Percentiles rank a stretch among this genome's conserved stretches.
These are phyloP conservation scores for Belgica antarctica DNA, from an alignment of 2,888 invertebrate species.

Conservation along the genomic window DNA sequence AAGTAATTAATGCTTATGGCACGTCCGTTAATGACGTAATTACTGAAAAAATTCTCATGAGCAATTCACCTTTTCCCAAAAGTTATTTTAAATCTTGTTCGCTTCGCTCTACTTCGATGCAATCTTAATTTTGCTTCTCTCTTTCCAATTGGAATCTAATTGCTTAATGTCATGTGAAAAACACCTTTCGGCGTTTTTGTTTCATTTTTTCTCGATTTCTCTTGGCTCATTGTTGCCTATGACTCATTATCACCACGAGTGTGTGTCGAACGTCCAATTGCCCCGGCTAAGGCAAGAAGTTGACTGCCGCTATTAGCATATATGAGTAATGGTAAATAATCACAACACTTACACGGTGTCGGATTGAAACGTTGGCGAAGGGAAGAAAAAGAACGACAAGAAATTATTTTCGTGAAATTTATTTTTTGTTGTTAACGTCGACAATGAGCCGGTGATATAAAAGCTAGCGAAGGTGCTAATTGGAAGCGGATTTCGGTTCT, in stretches of 20 bases:
- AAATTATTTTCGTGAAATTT: background rate
- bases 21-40: too few species aligned
- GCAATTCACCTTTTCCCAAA: too few species aligned
- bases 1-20: too few species aligned
- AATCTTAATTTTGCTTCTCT: background rate
- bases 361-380: background rate
- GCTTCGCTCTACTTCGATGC: background rate
- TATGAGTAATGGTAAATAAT: slow-evolving; percentile 41
- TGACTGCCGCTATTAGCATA: slow-evolving; percentile 33
- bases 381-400: background rate
- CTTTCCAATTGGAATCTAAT: slow-evolving; percentile 35
- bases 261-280: slow-evolving; percentile 17
- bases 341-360: slow-evolving; percentile 21
- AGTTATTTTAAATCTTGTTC: too few species aligned
- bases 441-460: background rate
- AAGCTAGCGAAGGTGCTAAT: slow-evolving; percentile 30
- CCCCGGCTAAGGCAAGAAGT: too few species aligned
- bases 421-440: background rate
- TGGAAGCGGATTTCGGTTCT: slow-evolving; percentile 37
- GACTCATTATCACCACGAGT: slow-evolving; percentile 24
- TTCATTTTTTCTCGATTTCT: background rate
- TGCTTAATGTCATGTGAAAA: slow-evolving; percentile 43
- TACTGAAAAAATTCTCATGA: too few species aligned
- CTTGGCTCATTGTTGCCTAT: slow-evolving; percentile 8
- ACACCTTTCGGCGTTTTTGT: too few species aligned